Evolutionary conservation across 2,113 vertebrate species (phyloP), one percentile per base, ranked within the genome.

Genomic region (Otus sunia): DNA sequence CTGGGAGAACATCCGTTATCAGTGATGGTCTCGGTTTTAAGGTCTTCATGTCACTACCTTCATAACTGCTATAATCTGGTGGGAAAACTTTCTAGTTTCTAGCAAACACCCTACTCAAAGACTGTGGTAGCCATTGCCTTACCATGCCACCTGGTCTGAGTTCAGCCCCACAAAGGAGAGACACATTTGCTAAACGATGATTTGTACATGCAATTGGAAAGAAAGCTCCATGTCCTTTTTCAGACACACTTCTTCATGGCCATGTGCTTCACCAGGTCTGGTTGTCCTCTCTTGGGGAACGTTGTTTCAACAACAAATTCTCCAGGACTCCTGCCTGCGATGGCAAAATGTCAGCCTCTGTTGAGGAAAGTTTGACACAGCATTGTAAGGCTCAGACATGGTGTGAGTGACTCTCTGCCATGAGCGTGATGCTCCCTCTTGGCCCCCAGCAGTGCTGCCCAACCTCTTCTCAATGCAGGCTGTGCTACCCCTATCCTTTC

Each of bases 311-410:
- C 13, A 50, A 18, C 15, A 27, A 6, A 4, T 30, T 72, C 12
- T 72, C 18, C 34, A 53, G 18, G 22, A 34, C 21, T 56, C 37
- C 47, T 6, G 4, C 4, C 11, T 20, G 53, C 32, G 22, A 37
- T 27, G 19, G 37, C 23, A 32, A 72, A 43, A 89, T 41, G 50
- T 49, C 36, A 84, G 26, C 39, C 26, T 73, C 5, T 1, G 12
- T 49, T 0, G 0, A 49, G 55, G 49, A 77, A 69, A 66, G 39
- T 18, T 29, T 81, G 45, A 25, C 12, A 23, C 0, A 0, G 29
- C 3, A 2, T 36, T 29, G 15, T 37, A 15, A 37, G 45, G 55
- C 55, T 82, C 39, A 60, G 34, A n/a, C 3, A 3, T 34, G 26
- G 15, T 34, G 20, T 78, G 47, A 88, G 26, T 4, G 21, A 8